These are phyloP conservation scores for Antedon mediterranea DNA, from an alignment of 53 echinoderm and acorn worm genomes.

Conservation along the genomic window DNA sequence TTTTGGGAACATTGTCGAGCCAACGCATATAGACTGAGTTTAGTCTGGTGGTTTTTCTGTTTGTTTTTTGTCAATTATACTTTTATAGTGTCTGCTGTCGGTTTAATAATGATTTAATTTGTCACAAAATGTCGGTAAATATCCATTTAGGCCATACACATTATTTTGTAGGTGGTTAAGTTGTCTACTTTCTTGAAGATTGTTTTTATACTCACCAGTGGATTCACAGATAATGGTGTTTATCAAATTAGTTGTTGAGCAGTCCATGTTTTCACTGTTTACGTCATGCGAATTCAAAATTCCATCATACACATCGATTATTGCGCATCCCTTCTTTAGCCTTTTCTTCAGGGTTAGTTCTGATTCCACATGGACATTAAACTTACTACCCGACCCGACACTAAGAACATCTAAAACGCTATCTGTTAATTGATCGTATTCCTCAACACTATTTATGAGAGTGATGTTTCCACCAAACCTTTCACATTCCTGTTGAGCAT, in stretches of 20 bases:
- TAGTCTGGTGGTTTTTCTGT: too few species aligned
- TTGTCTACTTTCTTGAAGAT: too few species aligned
- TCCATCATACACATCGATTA: background rate
- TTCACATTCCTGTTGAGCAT: background rate
- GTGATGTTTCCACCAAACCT: background rate
- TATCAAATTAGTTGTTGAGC: background rate
- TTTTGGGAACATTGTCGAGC: too few species aligned
- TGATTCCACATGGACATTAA: background rate
- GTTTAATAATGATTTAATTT: too few species aligned
- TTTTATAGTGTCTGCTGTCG: too few species aligned
- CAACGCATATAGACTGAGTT: too few species aligned
- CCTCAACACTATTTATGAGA: background rate
- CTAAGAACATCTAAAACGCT: background rate
- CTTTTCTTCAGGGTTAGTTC: too few species aligned
- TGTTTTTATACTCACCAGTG: background rate
- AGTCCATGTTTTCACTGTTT: background rate
- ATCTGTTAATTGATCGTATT: background rate
- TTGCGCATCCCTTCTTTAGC: background rate
- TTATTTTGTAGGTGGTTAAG: too few species aligned
- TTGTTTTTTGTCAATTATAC: too few species aligned
- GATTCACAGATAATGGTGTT: background rate
- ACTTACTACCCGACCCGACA: background rate
- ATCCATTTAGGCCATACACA: too few species aligned
- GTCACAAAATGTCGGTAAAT: too few species aligned
- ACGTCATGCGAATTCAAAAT: background rate